Base-by-base conservation (phyloP, 1,140 invertebrate species). In the Conopomorpha cramerella region DNA sequence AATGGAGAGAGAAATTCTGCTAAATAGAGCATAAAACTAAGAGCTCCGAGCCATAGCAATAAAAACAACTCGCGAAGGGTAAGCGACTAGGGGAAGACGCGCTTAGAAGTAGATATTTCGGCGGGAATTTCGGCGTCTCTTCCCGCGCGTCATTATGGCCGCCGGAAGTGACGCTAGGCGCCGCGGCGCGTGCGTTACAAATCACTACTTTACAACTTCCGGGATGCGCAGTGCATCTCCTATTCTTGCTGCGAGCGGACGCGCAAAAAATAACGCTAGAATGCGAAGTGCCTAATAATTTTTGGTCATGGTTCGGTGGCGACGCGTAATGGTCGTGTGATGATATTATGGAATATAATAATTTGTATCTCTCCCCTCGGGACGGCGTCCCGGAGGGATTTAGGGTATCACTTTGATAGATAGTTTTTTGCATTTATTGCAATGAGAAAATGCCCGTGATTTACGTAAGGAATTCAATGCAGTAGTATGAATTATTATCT, bases 141-240 rank as follows among this genome's bases (percentile, higher is more conserved):
- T 23, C 19, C n/a, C 19, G 19, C 42, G 42, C 46, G 56, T 65
- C 66, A 73, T 73, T 73, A 68, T 55, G 59, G 61, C 43, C 38
- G 40, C 41, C 36, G 68, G 68, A 74, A 65, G 57, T 57, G 49
- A 30, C 61, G 64, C 55, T 64, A 63, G 63, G 55, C 64, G 67
- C 48, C 55, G 62, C 62, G 65, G 60, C 70, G 70, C 64, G 70
- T 71, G 68, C 70, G 57, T 74, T 67, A 67, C 66, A 74, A 74
- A 74, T 74, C 64, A 70, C 64, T 70, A 62, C 64, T 71, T 73
- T 74, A 74, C 68, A 65, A 71, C 68, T 68, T 71, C 68, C 68
- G 57, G 43, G n/a, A n/a, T 49, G 51, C 37, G 38, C 45, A 66
- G 46, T 67, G 39, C 45, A 34, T 49, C 51, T 26, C 50, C 46